Conservation (phyloP, 2,888 invertebrate genomes). For the Mechanitis mazaeus region DNA sequence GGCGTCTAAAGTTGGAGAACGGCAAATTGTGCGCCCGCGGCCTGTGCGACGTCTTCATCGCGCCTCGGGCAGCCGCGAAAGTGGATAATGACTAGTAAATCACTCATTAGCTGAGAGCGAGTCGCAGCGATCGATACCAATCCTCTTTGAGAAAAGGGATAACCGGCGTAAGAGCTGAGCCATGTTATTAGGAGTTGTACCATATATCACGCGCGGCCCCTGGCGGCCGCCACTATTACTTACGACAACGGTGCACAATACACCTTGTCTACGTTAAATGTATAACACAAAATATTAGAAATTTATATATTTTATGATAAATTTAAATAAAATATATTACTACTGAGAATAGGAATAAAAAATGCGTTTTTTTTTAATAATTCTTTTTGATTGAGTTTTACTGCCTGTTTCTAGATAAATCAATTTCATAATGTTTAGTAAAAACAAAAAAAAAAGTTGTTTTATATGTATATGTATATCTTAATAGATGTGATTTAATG, state of each 20-base stretch:
- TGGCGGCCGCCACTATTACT: slow-evolving; percentile 70
- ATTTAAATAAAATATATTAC: no score
- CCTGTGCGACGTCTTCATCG: slow-evolving; percentile 65
- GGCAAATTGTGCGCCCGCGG: slow-evolving; percentile 67
- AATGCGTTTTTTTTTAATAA: no score
- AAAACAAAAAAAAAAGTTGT: no score
- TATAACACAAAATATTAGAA: not conserved
- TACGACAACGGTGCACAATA: slow-evolving; percentile 43
- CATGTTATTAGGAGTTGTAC: slow-evolving; percentile 73
- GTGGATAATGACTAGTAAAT: slow-evolving; percentile 75
- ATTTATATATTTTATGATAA: no score
- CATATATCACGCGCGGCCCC: slow-evolving; percentile 74
- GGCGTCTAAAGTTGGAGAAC: slow-evolving; percentile 45
- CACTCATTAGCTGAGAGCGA: slow-evolving; percentile 71
- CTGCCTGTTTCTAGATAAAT: no score
- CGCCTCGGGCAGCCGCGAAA: slow-evolving; percentile 65
- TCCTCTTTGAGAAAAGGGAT: slow-evolving; percentile 72
- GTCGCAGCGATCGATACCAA: slow-evolving; percentile 68
- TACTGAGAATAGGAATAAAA: no score
- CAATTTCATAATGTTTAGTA: no score
- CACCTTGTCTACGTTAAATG: slow-evolving; percentile 33
- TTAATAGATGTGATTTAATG: no score
- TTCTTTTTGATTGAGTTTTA: no score
- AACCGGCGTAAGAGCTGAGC: slow-evolving; percentile 61
- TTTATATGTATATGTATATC: no score